Conservation (phyloP, 2,888 invertebrate genomes). For the Hirtodrosophila confusa region DNA sequence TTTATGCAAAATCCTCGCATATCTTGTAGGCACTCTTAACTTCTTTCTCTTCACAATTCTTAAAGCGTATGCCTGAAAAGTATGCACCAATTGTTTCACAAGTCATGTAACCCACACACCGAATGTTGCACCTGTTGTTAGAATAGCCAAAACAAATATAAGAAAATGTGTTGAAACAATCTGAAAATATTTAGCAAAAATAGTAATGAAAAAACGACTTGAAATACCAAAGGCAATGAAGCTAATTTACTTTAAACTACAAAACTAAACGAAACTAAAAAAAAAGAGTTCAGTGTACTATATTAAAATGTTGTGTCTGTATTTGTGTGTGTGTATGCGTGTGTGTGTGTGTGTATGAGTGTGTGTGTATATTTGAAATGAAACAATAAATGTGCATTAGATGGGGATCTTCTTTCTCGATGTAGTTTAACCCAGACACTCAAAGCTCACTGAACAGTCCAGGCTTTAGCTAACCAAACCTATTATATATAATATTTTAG, state of each 20-base stretch:
- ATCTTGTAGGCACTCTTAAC: constrained; percentile 5
- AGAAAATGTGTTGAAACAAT: constrained; percentile 21
- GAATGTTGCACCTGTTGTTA: constrained; percentile 40
- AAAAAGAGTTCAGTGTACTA: constrained; percentile 41
- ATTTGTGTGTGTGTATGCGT: constrained; percentile 10
- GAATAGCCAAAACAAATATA: constrained; percentile 19
- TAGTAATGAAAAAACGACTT: constrained; percentile 34
- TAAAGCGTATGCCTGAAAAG: constrained; percentile 20
- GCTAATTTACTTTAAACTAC: constrained; percentile 62
- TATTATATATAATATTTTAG: constrained; percentile 42
- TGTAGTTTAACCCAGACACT: constrained; percentile 50
- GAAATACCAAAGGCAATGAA: constrained; percentile 69
- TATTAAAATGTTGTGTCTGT: constrained; percentile 42
- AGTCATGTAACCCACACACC: constrained; percentile 19
- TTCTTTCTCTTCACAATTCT: constrained; percentile 8
- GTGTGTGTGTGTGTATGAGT: constrained; percentile 8
- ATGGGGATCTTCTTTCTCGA: constrained; percentile 36
- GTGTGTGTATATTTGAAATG: constrained; percentile 6
- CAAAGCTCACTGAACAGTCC: constrained; percentile 52
- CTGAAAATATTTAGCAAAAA: constrained; percentile 32
- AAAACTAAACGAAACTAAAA: constrained; percentile 34
- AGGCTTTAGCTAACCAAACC: constrained; percentile 45
- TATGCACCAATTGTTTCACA: constrained; percentile 41
- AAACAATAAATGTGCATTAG: constrained; percentile 35
- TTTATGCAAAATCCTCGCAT: constrained; percentile 14